A percentile compares a stretch with the other conserved stretches of the same genome.
Evolutionary conservation across 2,888 invertebrate species (phyloP).

Genomic region (Andricus curvator): DNA sequence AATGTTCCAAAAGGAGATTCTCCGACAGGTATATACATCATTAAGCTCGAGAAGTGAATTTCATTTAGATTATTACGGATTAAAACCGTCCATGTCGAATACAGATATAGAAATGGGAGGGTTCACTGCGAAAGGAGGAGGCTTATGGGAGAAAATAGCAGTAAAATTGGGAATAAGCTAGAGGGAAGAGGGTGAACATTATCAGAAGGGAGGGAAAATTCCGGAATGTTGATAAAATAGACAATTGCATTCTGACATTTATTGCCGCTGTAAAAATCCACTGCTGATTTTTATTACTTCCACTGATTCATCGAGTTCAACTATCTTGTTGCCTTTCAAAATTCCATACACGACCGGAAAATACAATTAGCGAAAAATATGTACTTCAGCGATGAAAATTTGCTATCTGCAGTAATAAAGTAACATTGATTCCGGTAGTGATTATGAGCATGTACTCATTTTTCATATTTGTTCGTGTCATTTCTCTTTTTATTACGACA

Average conservation of each 20-base stretch:
- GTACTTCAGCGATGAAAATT: not conserved
- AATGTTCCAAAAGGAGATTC: conserved; percentile 6
- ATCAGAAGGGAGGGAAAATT: not conserved
- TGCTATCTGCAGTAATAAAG: not conserved
- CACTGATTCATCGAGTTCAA: not conserved
- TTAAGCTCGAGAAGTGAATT: not conserved
- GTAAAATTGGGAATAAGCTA: not conserved
- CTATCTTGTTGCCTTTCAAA: not conserved
- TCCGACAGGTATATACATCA: not conserved
- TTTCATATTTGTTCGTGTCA: not conserved
- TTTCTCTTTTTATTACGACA: conserved; percentile 5
- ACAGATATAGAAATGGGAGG: conserved; percentile 4
- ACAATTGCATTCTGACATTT: not conserved
- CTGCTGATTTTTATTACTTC: conserved; percentile 7
- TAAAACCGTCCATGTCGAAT: not conserved
- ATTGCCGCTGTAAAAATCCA: not conserved
- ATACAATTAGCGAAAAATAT: conserved; percentile 31
- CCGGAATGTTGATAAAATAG: not conserved
- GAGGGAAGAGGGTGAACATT: not conserved
- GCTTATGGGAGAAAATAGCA: not conserved
- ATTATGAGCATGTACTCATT: not conserved
- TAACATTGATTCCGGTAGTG: not conserved
- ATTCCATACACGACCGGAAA: not conserved
- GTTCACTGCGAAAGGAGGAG: not conserved
- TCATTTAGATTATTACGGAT: not conserved